These are phyloP conservation scores for Hemicrepidius hirtus DNA, from an alignment of 2,888 invertebrate genomes.

Conservation along the genomic window DNA sequence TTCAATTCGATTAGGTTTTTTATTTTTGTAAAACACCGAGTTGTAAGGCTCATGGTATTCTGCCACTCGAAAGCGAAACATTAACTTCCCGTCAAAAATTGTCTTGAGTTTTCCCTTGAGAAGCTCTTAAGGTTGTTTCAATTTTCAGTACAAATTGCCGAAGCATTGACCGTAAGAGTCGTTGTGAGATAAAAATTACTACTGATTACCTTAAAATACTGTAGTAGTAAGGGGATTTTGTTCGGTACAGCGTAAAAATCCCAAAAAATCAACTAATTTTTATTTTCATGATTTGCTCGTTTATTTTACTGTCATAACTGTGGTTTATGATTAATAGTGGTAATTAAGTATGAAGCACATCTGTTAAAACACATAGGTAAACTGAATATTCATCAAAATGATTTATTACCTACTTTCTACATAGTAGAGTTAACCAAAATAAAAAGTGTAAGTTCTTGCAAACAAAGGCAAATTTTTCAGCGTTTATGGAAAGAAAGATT, in stretches of 20 bases:
- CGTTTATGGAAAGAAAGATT: no score
- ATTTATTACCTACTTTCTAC: not conserved
- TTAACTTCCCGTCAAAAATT: constrained; percentile 2
- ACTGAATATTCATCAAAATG: constrained; percentile 2
- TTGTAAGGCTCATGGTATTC: constrained; percentile 12
- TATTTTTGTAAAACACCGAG: not conserved
- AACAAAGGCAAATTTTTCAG: no score
- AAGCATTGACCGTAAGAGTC: constrained; percentile 2
- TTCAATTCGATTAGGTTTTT: no score
- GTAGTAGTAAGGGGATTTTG: no score
- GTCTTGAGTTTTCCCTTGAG: not conserved
- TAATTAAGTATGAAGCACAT: constrained; percentile 8
- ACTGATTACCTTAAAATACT: no score
- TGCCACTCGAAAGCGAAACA: constrained; percentile 5
- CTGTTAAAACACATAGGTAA: constrained; percentile 5
- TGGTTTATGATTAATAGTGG: not conserved
- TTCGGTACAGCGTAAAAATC: no score
- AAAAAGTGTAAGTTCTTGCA: no score
- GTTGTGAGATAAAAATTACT: no score
- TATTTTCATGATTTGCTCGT: not conserved
- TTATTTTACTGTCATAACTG: constrained; percentile 3
- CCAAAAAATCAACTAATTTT: not conserved
- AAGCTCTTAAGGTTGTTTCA: not conserved
- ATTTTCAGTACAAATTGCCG: not conserved
- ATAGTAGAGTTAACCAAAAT: no score